phyloP scores from a whole-genome alignment of 2,113 vertebrate species.

The Plestiodon gilberti region DNA sequence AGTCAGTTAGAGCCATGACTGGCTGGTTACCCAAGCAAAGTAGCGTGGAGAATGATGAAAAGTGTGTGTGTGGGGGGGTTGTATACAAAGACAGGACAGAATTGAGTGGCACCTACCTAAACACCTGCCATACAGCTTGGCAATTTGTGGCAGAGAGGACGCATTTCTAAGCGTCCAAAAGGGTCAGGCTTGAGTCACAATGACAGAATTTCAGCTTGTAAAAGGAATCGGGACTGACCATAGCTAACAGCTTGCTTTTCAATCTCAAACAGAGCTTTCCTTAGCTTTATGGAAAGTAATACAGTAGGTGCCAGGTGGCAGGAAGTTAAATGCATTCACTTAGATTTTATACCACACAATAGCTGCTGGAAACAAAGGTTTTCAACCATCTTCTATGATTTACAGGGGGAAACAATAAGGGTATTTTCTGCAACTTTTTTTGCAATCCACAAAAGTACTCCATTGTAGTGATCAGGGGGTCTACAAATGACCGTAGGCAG shows the following conservation, averaged over 20 bases:
- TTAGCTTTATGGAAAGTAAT: neutral
- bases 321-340: neutral
- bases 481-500: neutral
- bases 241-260: slow-evolving; percentile 42
- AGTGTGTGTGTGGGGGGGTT: neutral
- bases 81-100: neutral
- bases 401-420: neutral
- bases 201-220: slow-evolving; percentile 54
- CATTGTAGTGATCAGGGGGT: neutral
- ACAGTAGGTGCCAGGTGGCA: neutral
- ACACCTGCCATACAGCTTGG: neutral
- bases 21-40: slow-evolving; percentile 1
- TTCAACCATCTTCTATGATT: slow-evolving; percentile 16
- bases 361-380: slow-evolving; percentile 11
- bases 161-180: slow-evolving; percentile 19
- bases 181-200: slow-evolving; percentile 35
- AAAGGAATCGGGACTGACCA: slow-evolving; percentile 30
- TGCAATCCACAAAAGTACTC: neutral
- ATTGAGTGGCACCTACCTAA: accelerated
- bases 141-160: neutral
- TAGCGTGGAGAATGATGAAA: accelerated
- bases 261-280: slow-evolving; percentile 19
- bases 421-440: neutral
- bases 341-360: neutral
- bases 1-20: neutral